Evolutionary conservation across 2,888 invertebrate species (phyloP), one percentile per base, ranked within the genome.

Genomic region (Spodoptera littoralis): DNA sequence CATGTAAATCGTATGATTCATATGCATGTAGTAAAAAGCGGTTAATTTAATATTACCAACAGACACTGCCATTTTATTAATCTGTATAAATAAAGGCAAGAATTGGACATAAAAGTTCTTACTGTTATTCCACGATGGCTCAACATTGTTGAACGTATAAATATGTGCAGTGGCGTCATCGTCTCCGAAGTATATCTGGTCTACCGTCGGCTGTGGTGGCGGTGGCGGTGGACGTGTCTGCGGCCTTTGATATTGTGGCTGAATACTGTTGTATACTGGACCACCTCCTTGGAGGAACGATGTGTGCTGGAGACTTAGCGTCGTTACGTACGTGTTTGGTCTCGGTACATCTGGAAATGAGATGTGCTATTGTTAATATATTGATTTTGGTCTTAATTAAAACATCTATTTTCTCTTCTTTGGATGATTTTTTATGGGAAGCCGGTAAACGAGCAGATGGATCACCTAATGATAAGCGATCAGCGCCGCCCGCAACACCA

Each of bases 251-350:
- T 66, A 61, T 9, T 64, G 68, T 51, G 9, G 79, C 67, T 9
- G 79, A 65, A 51, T 71, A 49, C 50, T 70, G 41, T 64, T 77
- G 49, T 56, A 59, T 1, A 76, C 9, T 48, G 76, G 61, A 77
- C 59, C 11, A 57, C 80, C 64, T 62, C 78, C 41, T 76, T 89
- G 67, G 4, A 93, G 79, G 76, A 84, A 92, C n/a, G 95, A 81
- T 43, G 89, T 92, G 81, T 95, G 95, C 64, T 95, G 94, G 0
- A 96, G 89, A 58, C 90, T 94, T 42, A 95, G 88, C 0, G 93
- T 94, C 8, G 95, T 95, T 2, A 95, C 89, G 60, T 89, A 89
- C 57, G 85, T 80, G 53, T 87, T 87, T 45, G 87, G 88, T 1
- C 79, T 75, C 3, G 85, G 82, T 0, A 76, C 55, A 71, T 92